Percentiles rank a stretch among this genome's conserved stretches.
Conservation (phyloP, 2,113 vertebrate genomes). For the Pitta sordida region DNA sequence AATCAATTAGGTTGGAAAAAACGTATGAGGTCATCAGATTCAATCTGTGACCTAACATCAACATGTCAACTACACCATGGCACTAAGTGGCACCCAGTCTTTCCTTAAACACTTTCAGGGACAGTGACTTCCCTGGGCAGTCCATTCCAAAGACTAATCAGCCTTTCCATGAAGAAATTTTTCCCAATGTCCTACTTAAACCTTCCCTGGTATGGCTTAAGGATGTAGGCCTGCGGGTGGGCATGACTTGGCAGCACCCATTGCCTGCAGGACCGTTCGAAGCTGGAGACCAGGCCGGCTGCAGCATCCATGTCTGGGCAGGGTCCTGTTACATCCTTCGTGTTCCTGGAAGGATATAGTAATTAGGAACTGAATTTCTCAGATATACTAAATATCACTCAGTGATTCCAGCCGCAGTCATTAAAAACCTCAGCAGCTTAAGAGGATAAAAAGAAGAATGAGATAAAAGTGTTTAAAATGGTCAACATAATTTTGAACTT, state of each 20-base stretch:
- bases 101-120: too few species aligned
- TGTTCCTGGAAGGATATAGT: neutral
- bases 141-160: too few species aligned
- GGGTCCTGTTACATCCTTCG: neutral
- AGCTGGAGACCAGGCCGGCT: neutral
- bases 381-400: neutral
- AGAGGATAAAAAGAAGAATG: neutral
- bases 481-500: neutral
- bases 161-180: neutral
- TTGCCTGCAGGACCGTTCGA: neutral
- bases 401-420: neutral
- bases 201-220: neutral
- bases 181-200: neutral
- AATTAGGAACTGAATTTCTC: neutral
- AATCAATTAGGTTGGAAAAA: accelerated
- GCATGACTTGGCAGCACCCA: too few species aligned
- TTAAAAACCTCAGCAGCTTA: neutral
- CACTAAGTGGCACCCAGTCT: too few species aligned
- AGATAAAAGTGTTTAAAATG: neutral
- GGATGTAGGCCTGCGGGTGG: neutral
- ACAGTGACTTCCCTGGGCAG: neutral
- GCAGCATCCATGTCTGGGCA: accelerated
- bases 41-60: too few species aligned
- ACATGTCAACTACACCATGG: neutral
- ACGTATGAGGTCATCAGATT: neutral